Conservation (phyloP, 1,140 invertebrate species). For the Solenopsis invicta region DNA sequence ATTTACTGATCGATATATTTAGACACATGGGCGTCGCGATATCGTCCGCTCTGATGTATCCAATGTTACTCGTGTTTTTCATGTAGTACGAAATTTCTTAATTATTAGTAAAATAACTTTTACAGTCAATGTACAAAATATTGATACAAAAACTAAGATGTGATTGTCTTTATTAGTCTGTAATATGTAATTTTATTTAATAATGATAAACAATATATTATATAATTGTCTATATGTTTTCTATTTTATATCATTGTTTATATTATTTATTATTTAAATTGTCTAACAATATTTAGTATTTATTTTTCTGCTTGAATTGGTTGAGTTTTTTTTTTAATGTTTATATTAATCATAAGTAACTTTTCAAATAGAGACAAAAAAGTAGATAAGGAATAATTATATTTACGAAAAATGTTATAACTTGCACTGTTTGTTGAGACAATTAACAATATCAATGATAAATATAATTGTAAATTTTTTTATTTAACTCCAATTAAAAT, state of each 20-base stretch:
- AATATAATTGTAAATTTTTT: not conserved
- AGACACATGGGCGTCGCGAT: constrained; percentile 21
- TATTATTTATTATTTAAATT: not conserved
- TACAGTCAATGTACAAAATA: not conserved
- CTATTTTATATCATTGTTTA: not conserved
- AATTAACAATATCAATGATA: not conserved
- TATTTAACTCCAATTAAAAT: not conserved
- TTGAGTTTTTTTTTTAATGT: not conserved
- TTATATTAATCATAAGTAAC: not conserved
- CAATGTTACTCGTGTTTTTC: not conserved
- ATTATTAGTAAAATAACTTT: not conserved
- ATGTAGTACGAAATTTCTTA: not conserved
- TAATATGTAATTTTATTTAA: not conserved
- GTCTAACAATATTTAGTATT: not conserved
- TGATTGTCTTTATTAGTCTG: not conserved
- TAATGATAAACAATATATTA: no score
- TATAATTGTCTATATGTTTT: no score
- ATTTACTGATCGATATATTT: constrained; percentile 49
- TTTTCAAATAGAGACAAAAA: not conserved
- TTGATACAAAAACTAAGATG: not conserved
- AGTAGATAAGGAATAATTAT: not conserved
- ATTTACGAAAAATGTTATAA: not conserved
- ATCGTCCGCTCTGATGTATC: not conserved
- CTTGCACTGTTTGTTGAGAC: not conserved
- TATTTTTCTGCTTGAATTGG: not conserved